phyloP scores from a whole-genome alignment of 2,888 invertebrate species.

The Frankliniella intonsa region DNA sequence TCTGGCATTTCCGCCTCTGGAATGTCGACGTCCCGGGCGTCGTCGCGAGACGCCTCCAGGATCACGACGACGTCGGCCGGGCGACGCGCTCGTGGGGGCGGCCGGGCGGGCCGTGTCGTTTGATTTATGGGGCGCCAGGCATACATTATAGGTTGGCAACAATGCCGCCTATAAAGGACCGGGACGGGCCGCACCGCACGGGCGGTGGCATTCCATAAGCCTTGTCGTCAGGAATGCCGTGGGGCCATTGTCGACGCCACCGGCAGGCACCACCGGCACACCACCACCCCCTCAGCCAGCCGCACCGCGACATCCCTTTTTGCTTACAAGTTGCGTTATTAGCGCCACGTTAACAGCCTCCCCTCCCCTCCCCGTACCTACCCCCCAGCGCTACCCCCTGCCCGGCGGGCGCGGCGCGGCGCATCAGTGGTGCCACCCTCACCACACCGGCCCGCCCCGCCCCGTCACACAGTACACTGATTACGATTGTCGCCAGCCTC shows the following conservation, averaged over 20 bases:
- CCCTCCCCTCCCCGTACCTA: no score
- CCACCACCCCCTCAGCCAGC: not conserved
- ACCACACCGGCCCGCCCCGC: not conserved
- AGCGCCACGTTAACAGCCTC: not conserved
- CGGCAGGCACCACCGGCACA: not conserved
- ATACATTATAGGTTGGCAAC: conserved; percentile 20
- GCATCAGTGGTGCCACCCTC: not conserved
- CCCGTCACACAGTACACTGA: not conserved
- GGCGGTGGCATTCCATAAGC: not conserved
- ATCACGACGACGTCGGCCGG: not conserved
- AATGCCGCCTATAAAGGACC: conserved; percentile 4
- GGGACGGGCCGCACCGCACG: not conserved
- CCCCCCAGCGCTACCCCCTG: no score
- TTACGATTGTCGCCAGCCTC: no score
- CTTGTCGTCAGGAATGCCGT: no score
- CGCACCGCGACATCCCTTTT: not conserved
- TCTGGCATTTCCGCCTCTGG: no score
- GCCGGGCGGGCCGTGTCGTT: no score
- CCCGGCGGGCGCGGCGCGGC: no score
- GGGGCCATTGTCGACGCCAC: no score
- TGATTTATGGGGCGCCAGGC: conserved; percentile 1
- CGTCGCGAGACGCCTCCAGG: not conserved
- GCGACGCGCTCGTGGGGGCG: not conserved
- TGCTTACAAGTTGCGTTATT: conserved; percentile 20
- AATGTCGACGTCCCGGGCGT: no score